These are phyloP conservation scores for Gorsachius magnificus DNA, from an alignment of 2,797 vertebrate genomes.

Conservation along the genomic window DNA sequence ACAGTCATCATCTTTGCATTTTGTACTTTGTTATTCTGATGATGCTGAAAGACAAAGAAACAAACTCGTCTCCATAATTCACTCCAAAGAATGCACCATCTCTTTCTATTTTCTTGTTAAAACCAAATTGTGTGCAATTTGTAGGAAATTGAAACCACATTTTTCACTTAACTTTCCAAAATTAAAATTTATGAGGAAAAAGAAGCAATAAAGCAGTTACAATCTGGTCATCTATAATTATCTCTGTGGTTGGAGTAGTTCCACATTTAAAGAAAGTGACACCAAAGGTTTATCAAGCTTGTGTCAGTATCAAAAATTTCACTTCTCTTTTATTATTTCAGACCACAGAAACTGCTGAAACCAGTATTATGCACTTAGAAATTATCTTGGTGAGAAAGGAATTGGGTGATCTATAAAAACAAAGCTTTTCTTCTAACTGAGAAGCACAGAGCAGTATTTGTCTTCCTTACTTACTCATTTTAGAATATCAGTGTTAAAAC, in stretches of 20 bases:
- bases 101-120: slow-evolving; percentile 78
- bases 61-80: slow-evolving; percentile 68
- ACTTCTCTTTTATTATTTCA: slow-evolving; percentile 74
- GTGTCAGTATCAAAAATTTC: slow-evolving; percentile 70
- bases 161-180: slow-evolving; percentile 83
- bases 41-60: slow-evolving; percentile 60
- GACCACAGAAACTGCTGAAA: slow-evolving; percentile 46
- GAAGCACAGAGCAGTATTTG: neutral
- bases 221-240: slow-evolving; percentile 85
- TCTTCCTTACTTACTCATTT: slow-evolving; percentile 14
- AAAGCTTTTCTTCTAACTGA: neutral
- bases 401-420: neutral
- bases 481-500: slow-evolving; percentile 18
- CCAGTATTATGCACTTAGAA: slow-evolving; percentile 18
- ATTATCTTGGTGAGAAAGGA: neutral
- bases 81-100: slow-evolving; percentile 65
- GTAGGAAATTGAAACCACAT: slow-evolving; percentile 83
- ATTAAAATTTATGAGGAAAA: slow-evolving; percentile 84
- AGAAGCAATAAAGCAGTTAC: slow-evolving; percentile 85
- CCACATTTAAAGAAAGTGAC: slow-evolving; percentile 76
- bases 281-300: slow-evolving; percentile 73
- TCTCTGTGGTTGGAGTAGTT: slow-evolving; percentile 79
- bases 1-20: slow-evolving; percentile 59
- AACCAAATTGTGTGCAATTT: slow-evolving; percentile 81
- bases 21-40: slow-evolving; percentile 66